Percentiles rank a stretch among this genome's conserved stretches.
Evolutionary conservation across 2,888 invertebrate genomes (phyloP).

Genomic region (Shargacucullia verbasci): DNA sequence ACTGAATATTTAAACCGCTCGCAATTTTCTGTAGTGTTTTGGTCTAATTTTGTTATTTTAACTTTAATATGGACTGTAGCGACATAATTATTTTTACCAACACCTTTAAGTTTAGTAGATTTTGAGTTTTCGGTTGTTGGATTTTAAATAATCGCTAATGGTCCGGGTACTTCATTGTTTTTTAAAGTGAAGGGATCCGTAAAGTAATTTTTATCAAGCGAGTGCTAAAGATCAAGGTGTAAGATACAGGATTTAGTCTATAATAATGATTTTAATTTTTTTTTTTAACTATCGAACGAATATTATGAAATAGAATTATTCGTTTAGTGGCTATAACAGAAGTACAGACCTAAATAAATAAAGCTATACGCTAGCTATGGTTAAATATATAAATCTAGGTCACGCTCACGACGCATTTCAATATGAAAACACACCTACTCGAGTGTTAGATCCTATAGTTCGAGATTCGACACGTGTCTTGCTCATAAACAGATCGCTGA

Average conservation of each 20-base stretch:
- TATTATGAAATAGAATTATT: constrained; percentile 8
- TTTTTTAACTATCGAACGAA: neutral
- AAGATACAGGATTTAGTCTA: neutral
- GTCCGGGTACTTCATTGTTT: neutral
- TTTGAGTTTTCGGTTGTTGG: too few species aligned
- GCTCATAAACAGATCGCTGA: constrained; percentile 16
- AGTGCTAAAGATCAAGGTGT: constrained; percentile 33
- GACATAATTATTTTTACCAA: too few species aligned
- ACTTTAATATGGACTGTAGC: too few species aligned
- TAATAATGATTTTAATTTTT: neutral
- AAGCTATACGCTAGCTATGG: constrained; percentile 33
- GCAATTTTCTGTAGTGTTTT: too few species aligned
- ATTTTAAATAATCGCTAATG: neutral
- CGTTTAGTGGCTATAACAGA: neutral
- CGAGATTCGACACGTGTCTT: constrained; percentile 34
- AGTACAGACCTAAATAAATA: constrained; percentile 20
- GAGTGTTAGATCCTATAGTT: constrained; percentile 27
- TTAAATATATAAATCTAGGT: constrained; percentile 49
- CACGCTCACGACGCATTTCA: constrained; percentile 45
- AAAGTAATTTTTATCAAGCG: constrained; percentile 11
- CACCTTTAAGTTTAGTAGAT: too few species aligned
- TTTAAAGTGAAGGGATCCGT: constrained; percentile 29
- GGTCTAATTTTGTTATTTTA: too few species aligned
- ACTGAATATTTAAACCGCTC: too few species aligned
- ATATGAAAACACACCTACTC: constrained; percentile 29